Evolutionary conservation across 2,888 invertebrate genomes (phyloP), one percentile per base, ranked within the genome.

Genomic region (Heliconius ethilla): DNA sequence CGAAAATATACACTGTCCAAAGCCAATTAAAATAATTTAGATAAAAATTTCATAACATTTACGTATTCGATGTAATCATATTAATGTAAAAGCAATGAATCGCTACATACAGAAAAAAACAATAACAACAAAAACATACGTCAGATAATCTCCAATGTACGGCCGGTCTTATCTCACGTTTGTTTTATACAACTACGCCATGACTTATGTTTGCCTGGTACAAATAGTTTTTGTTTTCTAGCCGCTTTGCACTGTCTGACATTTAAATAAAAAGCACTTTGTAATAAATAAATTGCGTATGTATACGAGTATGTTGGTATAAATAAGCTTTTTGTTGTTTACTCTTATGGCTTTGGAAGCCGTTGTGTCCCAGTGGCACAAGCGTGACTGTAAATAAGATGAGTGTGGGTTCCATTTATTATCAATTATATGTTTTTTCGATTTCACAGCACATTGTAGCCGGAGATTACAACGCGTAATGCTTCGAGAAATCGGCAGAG

Each of bases 211-310:
- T 67, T 62, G 27, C 80, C 80, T 80, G 77, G 80, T 80, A 66
- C 75, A 79, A 79, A 80, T 80, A 80, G 77, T 80, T 80, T 80
- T 79, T 76, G 79, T 79, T 79, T 80, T 80, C 80, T 80, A 79
- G 73, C 33, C 70, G 59, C 62, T 33, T 45, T 66, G 37, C 37
- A 5, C 29, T 76, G 70, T n/a, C 67, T 67, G 67, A 67, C 67
- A 45, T 27, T 62, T 27, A 69, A 33, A 25, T 37, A 70, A n/a
- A 59, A 59, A 37, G 25, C 25, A 40, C 18, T 45, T 72, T 29
- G 33, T 33, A 33, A 33, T 33, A 33, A 33, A 33, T 33, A 33
- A 1, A 33, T 33, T 33, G 33, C 33, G 9, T 33, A 29, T 15
- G 45, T 13, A 40, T 40, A 5, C 40, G 37, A 5, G 65, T 3